Evolutionary conservation across 23 tunicate genomes (phyloP).

Genomic region (Ciona savignyi): DNA sequence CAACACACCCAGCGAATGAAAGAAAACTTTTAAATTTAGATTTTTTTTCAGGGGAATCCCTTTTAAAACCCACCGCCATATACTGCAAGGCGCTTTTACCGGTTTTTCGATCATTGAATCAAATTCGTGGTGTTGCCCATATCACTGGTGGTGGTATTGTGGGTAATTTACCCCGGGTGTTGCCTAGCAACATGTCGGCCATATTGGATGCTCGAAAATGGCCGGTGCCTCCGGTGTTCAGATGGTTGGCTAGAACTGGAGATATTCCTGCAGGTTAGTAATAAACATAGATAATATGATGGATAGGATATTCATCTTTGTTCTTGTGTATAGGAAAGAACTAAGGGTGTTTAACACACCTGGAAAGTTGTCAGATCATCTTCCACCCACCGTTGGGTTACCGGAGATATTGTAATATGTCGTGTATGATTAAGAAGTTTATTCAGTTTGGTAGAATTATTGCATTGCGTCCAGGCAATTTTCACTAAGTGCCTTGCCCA

Average conservation of each 20-base stretch:
- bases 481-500: no score
- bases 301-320: neutral
- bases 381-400: neutral
- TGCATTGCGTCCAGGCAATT: no score
- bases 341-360: no score
- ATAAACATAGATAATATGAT: no score
- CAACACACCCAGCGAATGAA: no score
- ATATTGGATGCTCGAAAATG: constrained; percentile 38
- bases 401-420: no score
- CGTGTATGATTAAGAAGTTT: no score
- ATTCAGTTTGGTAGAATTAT: neutral
- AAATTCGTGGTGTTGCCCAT: constrained; percentile 40
- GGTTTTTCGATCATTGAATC: constrained; percentile 15
- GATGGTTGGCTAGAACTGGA: constrained; percentile 51
- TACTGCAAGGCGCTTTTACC: constrained; percentile 53
- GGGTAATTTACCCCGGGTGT: constrained; percentile 67
- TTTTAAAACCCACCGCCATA: constrained; percentile 66
- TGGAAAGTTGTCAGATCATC: no score
- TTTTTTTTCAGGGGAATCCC: constrained; percentile 50
- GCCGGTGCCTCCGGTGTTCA: constrained; percentile 53
- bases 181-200: constrained; percentile 38
- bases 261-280: constrained; percentile 29
- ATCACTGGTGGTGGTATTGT: constrained; percentile 80
- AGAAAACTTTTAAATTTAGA: no score
- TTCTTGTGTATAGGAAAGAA: neutral